Conservation (phyloP, 2,888 invertebrate species). For the Sphaeridia pumilis region DNA sequence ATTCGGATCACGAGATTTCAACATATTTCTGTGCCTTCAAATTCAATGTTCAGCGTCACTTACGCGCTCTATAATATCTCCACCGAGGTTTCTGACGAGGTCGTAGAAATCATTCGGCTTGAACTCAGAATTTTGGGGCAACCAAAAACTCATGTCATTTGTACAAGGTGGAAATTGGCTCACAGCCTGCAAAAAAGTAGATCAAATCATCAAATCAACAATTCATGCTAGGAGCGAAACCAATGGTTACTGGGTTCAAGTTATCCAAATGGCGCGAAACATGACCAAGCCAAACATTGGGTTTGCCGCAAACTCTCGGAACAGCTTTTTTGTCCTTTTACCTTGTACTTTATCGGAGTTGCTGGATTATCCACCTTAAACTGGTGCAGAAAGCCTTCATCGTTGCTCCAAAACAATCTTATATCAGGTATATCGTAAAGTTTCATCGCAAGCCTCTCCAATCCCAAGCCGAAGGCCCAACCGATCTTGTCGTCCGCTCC, state of each 20-base stretch:
- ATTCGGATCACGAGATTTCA: background rate
- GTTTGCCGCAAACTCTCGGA: no score
- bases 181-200: conserved; percentile 46
- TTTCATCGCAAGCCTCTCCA: conserved; percentile 93
- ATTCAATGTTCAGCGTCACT: no score
- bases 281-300: no score
- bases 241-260: no score
- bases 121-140: conserved; percentile 57
- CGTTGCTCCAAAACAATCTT: conserved; percentile 88
- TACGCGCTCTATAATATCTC: conserved; percentile 65
- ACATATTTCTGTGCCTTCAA: background rate
- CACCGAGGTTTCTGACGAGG: conserved; percentile 72
- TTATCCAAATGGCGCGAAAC: no score
- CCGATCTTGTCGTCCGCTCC: conserved; percentile 78
- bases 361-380: conserved; percentile 63
- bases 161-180: conserved; percentile 75
- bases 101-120: conserved; percentile 83
- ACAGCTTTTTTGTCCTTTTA: no score
- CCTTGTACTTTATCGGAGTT: conserved; percentile 60
- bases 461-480: conserved; percentile 94
- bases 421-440: conserved; percentile 93
- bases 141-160: conserved; percentile 95
- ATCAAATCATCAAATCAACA: no score
- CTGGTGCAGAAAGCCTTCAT: conserved; percentile 81
- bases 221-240: no score